Conservation (phyloP, 2,797 vertebrate species). For the Melanotaenia parkinsoni region DNA sequence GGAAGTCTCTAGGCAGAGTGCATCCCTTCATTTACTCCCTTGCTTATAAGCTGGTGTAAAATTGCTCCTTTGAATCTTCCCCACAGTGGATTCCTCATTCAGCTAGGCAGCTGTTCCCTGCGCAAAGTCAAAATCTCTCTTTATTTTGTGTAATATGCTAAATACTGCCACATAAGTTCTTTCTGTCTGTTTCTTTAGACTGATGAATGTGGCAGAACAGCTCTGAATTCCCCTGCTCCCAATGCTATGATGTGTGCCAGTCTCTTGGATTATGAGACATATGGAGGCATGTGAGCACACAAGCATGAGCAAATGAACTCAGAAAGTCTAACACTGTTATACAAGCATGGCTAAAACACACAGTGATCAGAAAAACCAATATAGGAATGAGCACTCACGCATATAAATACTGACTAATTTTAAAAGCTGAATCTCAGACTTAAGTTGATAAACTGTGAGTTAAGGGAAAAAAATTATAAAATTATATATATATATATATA, state of each 20-base stretch:
- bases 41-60: constrained; percentile 79
- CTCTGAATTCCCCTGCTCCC: constrained; percentile 64
- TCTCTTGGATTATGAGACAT: constrained; percentile 72
- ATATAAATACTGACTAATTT: constrained; percentile 26
- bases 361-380: constrained; percentile 20
- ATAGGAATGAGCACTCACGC: constrained; percentile 7
- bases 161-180: constrained; percentile 59
- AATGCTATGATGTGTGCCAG: constrained; percentile 64
- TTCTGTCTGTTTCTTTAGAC: constrained; percentile 60
- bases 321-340: constrained; percentile 27
- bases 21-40: constrained; percentile 68
- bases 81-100: constrained; percentile 61
- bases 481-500: too few species aligned
- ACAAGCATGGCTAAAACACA: constrained; percentile 23
- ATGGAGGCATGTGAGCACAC: constrained; percentile 65
- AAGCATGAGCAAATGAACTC: constrained; percentile 57
- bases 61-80: constrained; percentile 75
- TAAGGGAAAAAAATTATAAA: constrained; percentile 29
- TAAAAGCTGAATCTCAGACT: constrained; percentile 39
- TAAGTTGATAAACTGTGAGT: constrained; percentile 44
- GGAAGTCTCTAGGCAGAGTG: constrained; percentile 61
- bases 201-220: constrained; percentile 70
- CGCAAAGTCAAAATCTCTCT: constrained; percentile 56
- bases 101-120: constrained; percentile 43
- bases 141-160: constrained; percentile 66